Percentiles rank a stretch among this genome's conserved stretches.
These are phyloP conservation scores for Oceanodroma leucorhoa DNA, from an alignment of 2,797 vertebrate species.

Conservation along the genomic window DNA sequence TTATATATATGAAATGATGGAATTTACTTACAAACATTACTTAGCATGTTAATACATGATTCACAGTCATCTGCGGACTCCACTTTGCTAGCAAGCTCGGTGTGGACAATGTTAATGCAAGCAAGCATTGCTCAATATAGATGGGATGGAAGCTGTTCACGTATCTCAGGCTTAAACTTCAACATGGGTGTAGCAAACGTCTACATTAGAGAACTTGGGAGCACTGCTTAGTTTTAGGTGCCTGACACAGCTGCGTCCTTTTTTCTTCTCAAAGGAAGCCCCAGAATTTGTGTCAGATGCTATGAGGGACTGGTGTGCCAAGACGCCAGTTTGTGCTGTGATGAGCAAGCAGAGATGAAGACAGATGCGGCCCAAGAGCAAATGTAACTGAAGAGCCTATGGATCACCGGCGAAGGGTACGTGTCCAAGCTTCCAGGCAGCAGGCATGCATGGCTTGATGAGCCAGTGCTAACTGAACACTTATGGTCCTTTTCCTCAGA, in stretches of 20 bases:
- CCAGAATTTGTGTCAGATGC: background rate
- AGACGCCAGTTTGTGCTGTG: background rate
- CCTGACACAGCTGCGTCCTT: background rate
- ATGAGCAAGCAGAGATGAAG: background rate
- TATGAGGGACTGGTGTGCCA: background rate
- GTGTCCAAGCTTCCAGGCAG: background rate
- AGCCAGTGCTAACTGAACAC: background rate
- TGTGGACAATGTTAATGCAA: background rate
- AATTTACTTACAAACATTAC: background rate
- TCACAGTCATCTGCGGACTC: background rate
- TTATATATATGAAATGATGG: background rate
- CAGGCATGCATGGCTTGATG: background rate
- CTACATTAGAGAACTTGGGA: background rate
- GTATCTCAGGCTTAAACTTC: background rate
- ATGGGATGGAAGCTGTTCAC: background rate
- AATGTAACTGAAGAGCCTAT: background rate
- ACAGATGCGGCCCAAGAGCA: background rate
- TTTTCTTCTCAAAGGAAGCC: background rate
- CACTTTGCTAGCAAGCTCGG: background rate
- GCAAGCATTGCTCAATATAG: background rate
- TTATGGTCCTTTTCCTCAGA: background rate
- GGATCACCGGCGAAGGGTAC: fast-evolving
- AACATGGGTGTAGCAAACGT: background rate
- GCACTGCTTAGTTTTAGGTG: background rate
- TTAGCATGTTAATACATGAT: background rate